Percentiles rank a stretch among this genome's conserved stretches.
Evolutionary conservation across 2,113 vertebrate species (phyloP).

Genomic region (Lutjanus erythropterus): DNA sequence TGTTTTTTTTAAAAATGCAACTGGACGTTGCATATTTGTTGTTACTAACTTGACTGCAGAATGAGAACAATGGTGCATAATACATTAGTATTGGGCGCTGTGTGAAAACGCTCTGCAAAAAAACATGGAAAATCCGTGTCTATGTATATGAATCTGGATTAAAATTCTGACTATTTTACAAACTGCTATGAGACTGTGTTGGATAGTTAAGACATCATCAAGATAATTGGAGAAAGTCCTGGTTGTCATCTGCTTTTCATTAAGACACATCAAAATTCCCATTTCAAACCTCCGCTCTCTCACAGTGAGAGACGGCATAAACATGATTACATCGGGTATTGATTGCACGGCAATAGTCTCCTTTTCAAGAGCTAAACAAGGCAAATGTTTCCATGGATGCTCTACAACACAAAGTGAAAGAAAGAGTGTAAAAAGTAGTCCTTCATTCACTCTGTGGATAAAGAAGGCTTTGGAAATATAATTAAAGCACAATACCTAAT

Average conservation of each 20-base stretch:
- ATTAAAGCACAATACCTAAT: slow-evolving; percentile 13
- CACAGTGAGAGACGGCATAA: neutral
- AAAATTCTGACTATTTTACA: too few species aligned
- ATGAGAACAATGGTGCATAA: too few species aligned
- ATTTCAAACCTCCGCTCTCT: slow-evolving; percentile 1
- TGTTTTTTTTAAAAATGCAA: too few species aligned
- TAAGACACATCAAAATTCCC: neutral
- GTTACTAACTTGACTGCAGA: too few species aligned
- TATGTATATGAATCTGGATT: too few species aligned
- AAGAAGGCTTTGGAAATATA: neutral
- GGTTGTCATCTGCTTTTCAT: neutral
- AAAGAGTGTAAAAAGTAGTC: slow-evolving; percentile 2
- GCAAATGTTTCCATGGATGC: neutral
- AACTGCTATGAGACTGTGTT: too few species aligned
- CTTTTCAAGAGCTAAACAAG: neutral
- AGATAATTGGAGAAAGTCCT: neutral
- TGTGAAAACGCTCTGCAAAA: too few species aligned
- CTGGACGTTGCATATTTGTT: too few species aligned
- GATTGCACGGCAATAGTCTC: slow-evolving; percentile 1
- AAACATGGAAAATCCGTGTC: too few species aligned
- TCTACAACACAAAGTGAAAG: neutral
- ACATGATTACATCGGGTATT: slow-evolving; percentile 14
- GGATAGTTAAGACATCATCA: neutral
- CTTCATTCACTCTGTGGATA: neutral
- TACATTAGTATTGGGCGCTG: too few species aligned